These are phyloP conservation scores for Hesperophylax magnus DNA, from an alignment of 1,140 invertebrate species.

Conservation along the genomic window DNA sequence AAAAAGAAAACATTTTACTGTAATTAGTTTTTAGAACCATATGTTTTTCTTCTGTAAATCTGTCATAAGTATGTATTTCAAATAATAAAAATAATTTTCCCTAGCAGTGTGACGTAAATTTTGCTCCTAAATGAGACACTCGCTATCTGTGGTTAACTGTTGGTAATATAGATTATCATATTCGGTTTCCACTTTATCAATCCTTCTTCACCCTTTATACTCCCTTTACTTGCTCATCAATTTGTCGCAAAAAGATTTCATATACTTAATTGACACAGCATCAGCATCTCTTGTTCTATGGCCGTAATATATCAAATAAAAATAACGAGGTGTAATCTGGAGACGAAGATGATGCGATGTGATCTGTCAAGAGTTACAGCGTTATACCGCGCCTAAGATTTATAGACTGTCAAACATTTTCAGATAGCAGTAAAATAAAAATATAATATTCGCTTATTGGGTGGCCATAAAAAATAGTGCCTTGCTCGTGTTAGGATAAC, in stretches of 20 bases:
- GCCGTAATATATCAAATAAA: constrained; percentile 11
- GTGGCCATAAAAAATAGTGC: no score
- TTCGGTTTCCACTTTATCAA: constrained; percentile 2
- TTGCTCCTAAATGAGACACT: not conserved
- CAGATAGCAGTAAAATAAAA: no score
- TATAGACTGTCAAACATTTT: no score
- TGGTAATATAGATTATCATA: not conserved
- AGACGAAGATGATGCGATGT: not conserved
- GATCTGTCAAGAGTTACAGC: not conserved
- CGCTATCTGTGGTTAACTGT: not conserved
- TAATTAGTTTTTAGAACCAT: no score
- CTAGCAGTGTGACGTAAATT: not conserved
- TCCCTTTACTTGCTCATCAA: not conserved
- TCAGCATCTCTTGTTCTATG: constrained; percentile 5
- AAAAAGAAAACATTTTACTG: no score
- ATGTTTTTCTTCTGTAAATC: no score
- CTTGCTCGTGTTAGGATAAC: no score
- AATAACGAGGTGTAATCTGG: not conserved
- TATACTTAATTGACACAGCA: constrained; percentile 1
- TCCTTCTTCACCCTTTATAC: not conserved
- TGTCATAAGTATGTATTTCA: no score
- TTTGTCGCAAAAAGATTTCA: not conserved
- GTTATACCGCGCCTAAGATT: not conserved
- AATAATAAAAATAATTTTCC: no score
- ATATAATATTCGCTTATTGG: no score